Evolutionary conservation across 2,888 invertebrate species (phyloP).

Genomic region (Protodeltote pygarga): DNA sequence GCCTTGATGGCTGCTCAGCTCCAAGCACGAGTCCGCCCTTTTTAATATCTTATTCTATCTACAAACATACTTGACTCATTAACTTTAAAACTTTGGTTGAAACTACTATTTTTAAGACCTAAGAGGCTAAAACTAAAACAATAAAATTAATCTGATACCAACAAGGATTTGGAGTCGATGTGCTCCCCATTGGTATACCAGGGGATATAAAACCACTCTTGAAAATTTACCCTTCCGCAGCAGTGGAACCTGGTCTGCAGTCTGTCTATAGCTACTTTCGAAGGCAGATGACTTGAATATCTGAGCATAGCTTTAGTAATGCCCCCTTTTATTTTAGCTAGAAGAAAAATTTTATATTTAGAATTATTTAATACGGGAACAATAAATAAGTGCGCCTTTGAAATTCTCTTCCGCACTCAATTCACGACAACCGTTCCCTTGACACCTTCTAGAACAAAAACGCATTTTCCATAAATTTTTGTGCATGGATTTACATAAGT

Average conservation of each 20-base stretch:
- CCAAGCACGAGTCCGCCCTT: too few species aligned
- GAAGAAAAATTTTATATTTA: neutral
- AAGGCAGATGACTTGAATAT: slow-evolving; percentile 83
- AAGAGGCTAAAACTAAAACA: too few species aligned
- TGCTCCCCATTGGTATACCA: slow-evolving; percentile 80
- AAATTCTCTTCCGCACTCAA: too few species aligned
- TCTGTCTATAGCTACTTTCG: slow-evolving; percentile 86
- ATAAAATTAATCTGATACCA: slow-evolving; percentile 44
- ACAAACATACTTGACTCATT: too few species aligned
- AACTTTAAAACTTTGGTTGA: too few species aligned
- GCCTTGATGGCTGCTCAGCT: too few species aligned
- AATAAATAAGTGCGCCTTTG: neutral
- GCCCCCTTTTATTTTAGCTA: slow-evolving; percentile 85
- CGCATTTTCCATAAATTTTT: too few species aligned
- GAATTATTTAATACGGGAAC: neutral
- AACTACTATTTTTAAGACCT: too few species aligned
- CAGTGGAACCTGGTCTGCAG: slow-evolving; percentile 88
- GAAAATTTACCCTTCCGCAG: slow-evolving; percentile 87
- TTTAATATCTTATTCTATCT: too few species aligned
- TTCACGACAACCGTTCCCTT: too few species aligned
- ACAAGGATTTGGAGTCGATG: slow-evolving; percentile 56
- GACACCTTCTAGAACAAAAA: too few species aligned
- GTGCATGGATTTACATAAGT: too few species aligned
- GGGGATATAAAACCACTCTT: slow-evolving; percentile 88
- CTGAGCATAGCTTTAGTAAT: slow-evolving; percentile 87